Conservation (phyloP, 2,888 invertebrate genomes). For the Slavum lentiscoides region DNA sequence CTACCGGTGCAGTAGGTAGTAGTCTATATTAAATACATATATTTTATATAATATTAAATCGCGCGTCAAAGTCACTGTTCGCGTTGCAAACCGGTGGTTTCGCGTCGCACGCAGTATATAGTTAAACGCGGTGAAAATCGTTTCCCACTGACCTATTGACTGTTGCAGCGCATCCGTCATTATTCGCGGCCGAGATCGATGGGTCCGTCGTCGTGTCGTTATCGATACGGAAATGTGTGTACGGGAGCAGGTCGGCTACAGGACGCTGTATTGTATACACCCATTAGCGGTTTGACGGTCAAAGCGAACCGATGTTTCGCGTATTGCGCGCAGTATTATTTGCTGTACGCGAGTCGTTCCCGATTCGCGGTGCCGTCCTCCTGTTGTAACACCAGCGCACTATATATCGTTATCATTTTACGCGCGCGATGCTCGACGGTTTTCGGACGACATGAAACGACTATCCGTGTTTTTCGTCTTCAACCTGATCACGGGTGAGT, state of each 20-base stretch:
- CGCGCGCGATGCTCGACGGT: neutral
- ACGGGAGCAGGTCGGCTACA: no score
- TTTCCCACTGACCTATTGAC: neutral
- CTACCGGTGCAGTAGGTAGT: no score
- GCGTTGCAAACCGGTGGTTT: neutral
- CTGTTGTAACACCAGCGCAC: no score
- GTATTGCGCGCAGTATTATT: no score
- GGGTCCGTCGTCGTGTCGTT: no score
- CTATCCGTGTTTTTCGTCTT: neutral
- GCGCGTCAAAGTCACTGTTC: neutral
- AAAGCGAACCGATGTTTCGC: neutral
- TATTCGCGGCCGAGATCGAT: neutral
- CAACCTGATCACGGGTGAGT: constrained; percentile 3
- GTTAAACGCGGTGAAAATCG: neutral
- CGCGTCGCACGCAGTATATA: neutral
- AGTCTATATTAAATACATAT: no score
- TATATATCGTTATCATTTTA: no score
- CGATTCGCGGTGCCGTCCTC: neutral
- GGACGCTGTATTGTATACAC: no score
- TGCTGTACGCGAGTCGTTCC: neutral
- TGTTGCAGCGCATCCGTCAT: neutral
- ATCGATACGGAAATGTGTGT: no score
- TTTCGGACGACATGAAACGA: constrained; percentile 3
- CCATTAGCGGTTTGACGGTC: constrained; percentile 7
- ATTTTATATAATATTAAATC: no score